Evolutionary conservation across 2,113 vertebrate genomes (phyloP).

Genomic region (Phylloscopus trochiloides): DNA sequence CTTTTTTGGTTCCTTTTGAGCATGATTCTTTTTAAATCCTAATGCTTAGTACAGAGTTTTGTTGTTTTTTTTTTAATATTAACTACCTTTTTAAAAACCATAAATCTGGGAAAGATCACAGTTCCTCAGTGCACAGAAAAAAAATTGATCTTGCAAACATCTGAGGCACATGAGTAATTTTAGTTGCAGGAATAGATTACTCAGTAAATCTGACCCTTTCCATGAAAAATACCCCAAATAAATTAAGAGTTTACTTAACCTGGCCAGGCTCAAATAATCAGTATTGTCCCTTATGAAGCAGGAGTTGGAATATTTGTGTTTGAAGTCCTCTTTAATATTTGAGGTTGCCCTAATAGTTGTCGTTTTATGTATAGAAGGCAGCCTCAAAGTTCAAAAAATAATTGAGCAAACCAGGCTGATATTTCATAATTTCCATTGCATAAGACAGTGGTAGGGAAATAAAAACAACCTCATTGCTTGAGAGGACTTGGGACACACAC

Average conservation of each 20-base stretch:
- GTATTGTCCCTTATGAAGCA: background rate
- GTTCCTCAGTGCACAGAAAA: background rate
- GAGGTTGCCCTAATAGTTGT: slow-evolving; percentile 33
- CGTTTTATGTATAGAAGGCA: slow-evolving; percentile 23
- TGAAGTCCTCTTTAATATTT: background rate
- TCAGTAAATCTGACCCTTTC: background rate
- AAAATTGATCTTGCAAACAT: background rate
- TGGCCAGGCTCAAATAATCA: slow-evolving; percentile 28
- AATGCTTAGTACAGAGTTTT: background rate
- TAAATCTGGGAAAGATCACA: background rate
- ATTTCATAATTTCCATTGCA: background rate
- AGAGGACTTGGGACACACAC: slow-evolving; percentile 43
- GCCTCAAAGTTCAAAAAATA: background rate
- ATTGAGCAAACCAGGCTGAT: slow-evolving; percentile 48
- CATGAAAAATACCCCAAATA: slow-evolving; percentile 27
- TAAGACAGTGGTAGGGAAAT: background rate
- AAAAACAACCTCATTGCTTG: background rate
- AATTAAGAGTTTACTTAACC: slow-evolving; percentile 30
- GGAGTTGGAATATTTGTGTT: background rate
- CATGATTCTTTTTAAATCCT: background rate
- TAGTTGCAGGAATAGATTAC: background rate
- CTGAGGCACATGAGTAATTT: background rate
- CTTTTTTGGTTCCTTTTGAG: background rate
- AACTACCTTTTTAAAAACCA: background rate
- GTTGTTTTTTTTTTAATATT: background rate